Evolutionary conservation across 2,888 invertebrate genomes (phyloP).

Genomic region (Lydus trimaculatus): DNA sequence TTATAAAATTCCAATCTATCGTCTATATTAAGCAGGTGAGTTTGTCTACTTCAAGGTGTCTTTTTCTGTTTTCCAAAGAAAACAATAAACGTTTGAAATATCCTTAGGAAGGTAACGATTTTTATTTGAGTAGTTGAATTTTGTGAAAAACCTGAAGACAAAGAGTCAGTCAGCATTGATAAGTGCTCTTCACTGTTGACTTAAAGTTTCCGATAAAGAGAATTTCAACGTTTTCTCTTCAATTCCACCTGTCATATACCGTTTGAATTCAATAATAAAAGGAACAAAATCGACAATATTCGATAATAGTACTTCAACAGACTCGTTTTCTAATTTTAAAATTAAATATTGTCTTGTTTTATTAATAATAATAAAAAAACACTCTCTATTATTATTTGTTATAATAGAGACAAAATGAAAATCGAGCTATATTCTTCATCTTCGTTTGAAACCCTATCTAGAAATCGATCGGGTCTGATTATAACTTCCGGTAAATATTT

Average conservation of each 20-base stretch:
- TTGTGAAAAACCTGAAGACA: not conserved
- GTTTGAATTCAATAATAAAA: not conserved
- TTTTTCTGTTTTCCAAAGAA: not conserved
- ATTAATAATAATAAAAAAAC: too few species aligned
- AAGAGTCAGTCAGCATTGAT: not conserved
- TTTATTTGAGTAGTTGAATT: not conserved
- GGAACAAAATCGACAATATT: not conserved
- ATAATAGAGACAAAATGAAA: too few species aligned
- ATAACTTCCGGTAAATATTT: conserved; percentile 20
- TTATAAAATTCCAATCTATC: too few species aligned
- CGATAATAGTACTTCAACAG: too few species aligned
- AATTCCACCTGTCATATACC: not conserved
- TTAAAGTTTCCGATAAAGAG: not conserved
- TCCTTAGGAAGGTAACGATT: not conserved
- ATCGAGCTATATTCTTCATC: not conserved
- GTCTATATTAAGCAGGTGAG: too few species aligned
- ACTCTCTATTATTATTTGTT: too few species aligned
- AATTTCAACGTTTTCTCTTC: not conserved
- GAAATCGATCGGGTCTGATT: conserved; percentile 2
- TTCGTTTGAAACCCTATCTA: not conserved
- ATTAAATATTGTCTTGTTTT: too few species aligned
- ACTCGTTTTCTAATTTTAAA: too few species aligned
- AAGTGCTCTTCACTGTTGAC: conserved; percentile 8
- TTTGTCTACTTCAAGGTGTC: too few species aligned
- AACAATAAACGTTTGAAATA: not conserved